Percentiles rank a stretch among this genome's conserved stretches.
These are phyloP conservation scores for Nycticebus coucang DNA, from an alignment of 2,113 vertebrate species.

Conservation along the genomic window DNA sequence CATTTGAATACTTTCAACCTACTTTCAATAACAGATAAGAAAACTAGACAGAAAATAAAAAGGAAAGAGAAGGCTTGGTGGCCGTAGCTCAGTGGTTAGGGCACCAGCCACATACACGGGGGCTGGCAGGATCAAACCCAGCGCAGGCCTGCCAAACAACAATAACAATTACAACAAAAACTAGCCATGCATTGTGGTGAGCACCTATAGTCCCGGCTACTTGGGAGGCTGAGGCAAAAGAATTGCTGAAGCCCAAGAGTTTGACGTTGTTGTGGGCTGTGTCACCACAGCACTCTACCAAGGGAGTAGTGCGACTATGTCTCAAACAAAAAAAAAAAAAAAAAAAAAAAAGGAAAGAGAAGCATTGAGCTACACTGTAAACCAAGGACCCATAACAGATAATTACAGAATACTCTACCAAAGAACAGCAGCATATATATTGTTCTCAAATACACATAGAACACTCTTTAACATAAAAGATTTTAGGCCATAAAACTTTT, in stretches of 20 bases:
- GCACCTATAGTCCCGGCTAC: no score
- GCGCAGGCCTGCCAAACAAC: no score
- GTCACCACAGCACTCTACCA: no score
- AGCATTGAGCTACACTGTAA: neutral
- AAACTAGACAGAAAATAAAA: neutral
- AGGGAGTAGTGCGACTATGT: no score
- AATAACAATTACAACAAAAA: no score
- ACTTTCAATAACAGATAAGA: neutral
- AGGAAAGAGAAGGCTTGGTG: neutral
- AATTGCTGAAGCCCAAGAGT: no score
- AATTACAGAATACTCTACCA: neutral
- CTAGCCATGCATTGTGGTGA: no score
- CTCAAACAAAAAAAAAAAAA: neutral
- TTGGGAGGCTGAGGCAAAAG: no score
- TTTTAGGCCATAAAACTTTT: neutral
- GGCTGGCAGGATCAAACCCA: no score
- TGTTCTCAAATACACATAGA: neutral
- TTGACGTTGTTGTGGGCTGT: no score
- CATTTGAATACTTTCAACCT: neutral
- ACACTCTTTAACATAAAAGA: neutral
- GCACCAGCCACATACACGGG: no score
- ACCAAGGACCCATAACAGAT: neutral
- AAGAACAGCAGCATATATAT: neutral
- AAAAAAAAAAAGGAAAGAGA: neutral
- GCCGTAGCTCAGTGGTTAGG: no score